Evolutionary conservation across 2,888 invertebrate genomes (phyloP).

Genomic region (Acrocyrtus sp.): DNA sequence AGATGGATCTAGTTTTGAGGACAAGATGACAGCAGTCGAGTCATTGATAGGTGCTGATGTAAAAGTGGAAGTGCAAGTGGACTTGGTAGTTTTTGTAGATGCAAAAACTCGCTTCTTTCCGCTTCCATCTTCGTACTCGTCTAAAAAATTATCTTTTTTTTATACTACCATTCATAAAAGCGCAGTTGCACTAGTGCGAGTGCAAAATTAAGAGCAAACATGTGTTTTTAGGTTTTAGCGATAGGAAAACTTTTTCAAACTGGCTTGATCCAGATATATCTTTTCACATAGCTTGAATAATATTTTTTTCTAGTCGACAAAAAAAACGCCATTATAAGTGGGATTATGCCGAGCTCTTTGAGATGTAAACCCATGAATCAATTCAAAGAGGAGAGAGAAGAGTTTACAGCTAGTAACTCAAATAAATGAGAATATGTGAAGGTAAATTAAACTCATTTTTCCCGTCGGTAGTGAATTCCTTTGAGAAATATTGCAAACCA

Average conservation of each 20-base stretch:
- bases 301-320: neutral
- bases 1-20: no score
- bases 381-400: neutral
- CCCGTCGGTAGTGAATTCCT: neutral
- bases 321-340: neutral
- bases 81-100: no score
- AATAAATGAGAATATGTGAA: neutral
- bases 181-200: no score
- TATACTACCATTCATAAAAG: no score
- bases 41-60: no score
- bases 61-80: no score
- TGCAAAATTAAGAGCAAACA: neutral
- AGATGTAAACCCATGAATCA: neutral
- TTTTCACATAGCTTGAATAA: neutral
- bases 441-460: no score
- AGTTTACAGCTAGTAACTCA: neutral
- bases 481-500: neutral
- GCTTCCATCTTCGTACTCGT: neutral
- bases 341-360: neutral
- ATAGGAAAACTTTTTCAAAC: neutral
- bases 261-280: slow-evolving; percentile 21
- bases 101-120: neutral
- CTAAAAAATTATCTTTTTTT: neutral
- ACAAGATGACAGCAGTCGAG: no score
- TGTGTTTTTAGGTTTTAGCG: neutral